A percentile compares a stretch with the other conserved stretches of the same genome.
phyloP scores from a whole-genome alignment of 2,113 vertebrate species.

The Microtus oregoni region DNA sequence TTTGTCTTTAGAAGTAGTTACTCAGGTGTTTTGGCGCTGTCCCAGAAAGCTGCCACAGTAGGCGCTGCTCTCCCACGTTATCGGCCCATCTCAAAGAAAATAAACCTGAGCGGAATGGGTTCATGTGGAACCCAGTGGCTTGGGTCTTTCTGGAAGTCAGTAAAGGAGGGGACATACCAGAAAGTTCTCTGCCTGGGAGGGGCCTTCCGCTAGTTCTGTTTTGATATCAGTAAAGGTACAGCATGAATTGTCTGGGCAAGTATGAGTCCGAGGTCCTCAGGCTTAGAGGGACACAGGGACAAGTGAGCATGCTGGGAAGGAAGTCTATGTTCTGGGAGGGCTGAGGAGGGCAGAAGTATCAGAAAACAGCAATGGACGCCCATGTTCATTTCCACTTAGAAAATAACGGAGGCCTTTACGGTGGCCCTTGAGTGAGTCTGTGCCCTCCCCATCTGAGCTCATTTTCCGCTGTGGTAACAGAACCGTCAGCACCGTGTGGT shows the following conservation, averaged over 20 bases:
- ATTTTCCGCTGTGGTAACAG: background rate
- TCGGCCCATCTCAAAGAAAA: background rate
- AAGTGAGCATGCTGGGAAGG: background rate
- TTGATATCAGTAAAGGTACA: conserved; percentile 17
- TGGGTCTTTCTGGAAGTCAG: background rate
- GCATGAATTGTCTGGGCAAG: background rate
- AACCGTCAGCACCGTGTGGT: background rate
- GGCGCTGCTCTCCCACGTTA: background rate
- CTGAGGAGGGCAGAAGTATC: background rate
- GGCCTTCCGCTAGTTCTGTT: background rate
- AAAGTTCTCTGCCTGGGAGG: conserved; percentile 13
- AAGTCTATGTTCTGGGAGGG: too few relatives aligned
- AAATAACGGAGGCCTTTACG: background rate
- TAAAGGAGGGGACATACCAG: background rate
- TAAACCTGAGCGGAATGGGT: background rate
- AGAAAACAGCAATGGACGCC: background rate
- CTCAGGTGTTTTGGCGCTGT: background rate
- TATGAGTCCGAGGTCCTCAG: background rate
- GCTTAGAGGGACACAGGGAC: background rate
- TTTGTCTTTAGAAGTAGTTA: background rate
- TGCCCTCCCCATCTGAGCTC: background rate
- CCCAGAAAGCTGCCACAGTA: background rate
- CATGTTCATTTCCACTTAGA: background rate
- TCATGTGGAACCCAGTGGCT: background rate
- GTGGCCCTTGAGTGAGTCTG: background rate